A percentile compares a stretch with the other conserved stretches of the same genome.
Evolutionary conservation across 2,888 invertebrate genomes (phyloP).

Genomic region (Esperia sulphurella): DNA sequence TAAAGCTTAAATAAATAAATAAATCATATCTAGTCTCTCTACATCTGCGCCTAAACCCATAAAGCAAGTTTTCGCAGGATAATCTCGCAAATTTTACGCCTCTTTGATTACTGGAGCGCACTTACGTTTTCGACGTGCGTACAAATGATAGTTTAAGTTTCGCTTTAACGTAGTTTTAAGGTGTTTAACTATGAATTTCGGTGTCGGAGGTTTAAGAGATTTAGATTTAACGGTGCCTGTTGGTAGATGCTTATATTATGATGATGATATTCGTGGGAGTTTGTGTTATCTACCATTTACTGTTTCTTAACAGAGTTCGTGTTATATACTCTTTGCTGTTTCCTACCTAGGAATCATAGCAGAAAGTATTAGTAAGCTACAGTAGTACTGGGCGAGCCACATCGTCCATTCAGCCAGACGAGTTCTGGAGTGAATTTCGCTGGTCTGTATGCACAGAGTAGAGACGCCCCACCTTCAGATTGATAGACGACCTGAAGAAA

Average conservation of each 20-base stretch:
- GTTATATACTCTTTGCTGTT: too few relatives aligned
- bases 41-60: constrained; percentile 29
- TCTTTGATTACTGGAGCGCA: constrained; percentile 49
- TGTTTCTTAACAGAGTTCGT: too few relatives aligned
- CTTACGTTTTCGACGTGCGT: constrained; percentile 19
- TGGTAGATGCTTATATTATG: background rate
- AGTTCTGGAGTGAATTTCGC: too few relatives aligned
- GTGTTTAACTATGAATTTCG: constrained; percentile 13
- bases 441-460: too few relatives aligned
- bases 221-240: background rate
- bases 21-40: constrained; percentile 28
- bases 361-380: too few relatives aligned
- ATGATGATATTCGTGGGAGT: background rate
- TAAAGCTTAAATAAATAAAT: too few relatives aligned
- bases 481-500: too few relatives aligned
- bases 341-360: too few relatives aligned
- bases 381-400: too few relatives aligned
- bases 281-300: too few relatives aligned
- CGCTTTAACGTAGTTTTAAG: constrained; percentile 12
- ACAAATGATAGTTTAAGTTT: constrained; percentile 32
- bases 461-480: too few relatives aligned
- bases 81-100: constrained; percentile 64
- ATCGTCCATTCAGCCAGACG: too few relatives aligned
- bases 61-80: constrained; percentile 55
- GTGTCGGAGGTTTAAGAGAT: background rate